Base-by-base conservation (phyloP, 2,797 vertebrate genomes). In the Varecia variegata region DNA sequence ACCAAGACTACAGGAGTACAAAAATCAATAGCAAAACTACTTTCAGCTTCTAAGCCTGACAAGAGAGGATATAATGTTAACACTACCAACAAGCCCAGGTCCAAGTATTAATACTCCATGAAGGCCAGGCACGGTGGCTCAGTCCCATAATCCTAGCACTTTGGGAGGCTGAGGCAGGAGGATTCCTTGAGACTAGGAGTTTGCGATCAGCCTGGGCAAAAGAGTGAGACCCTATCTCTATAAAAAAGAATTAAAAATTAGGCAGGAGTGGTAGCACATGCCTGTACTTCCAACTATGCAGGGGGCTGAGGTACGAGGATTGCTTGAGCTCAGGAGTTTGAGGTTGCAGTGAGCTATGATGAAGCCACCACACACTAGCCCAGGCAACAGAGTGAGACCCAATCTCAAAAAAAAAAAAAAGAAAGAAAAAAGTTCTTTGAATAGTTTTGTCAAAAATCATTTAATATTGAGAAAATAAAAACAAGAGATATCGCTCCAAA, bases 401-500 rank as follows among this genome's bases (percentile, higher is more conserved):
- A n/a, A n/a, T 65, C 62, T 65, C 30, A n/a, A 65, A n/a, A 65
- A 25, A 11, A 25, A 56, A 25, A 23, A 56, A 50, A 50, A 56
- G 15, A 50, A 50, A 50, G 25, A 1, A 50, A 15, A 50, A 82
- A 77, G 32, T 68, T 88, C 67, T 40, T 40, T n/a, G 80, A 96
- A 81, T 54, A 47, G n/a, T 84, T 92, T 58, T 60, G 79, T 90
- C 54, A 74, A 77, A 97, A 94, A 65, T 84, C 87, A 77, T 60
- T 96, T 82, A 79, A 30, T 47, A 73, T 20, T 45, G 40, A 50
- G 79, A 56, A 90, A 84, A 73, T 8, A 84, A 5, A 93, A 94
- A 70, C 43, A 92, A 54, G 27, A 43, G 21, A 23, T 62, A 67
- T 38, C 4, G 25, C 68, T 82, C 76, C 56, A 35, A 21, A 35